Evolutionary conservation across 2,888 invertebrate genomes (phyloP).

Genomic region (Eumerus sabulonum): DNA sequence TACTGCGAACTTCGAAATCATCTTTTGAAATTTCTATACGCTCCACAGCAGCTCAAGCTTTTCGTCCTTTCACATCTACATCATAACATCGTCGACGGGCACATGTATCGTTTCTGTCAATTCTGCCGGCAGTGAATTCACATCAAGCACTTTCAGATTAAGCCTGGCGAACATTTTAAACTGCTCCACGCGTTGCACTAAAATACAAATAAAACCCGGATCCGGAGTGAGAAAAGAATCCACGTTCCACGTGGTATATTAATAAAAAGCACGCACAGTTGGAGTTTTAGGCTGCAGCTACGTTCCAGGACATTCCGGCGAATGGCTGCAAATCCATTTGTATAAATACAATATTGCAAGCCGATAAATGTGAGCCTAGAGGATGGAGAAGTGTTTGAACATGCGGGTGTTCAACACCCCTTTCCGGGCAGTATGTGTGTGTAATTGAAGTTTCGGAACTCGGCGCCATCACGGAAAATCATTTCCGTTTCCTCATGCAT

Average conservation of each 20-base stretch:
- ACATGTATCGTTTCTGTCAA: conserved; percentile 12
- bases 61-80: neutral
- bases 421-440: conserved; percentile 15
- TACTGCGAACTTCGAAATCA: conserved; percentile 26
- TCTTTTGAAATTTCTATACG: conserved; percentile 5
- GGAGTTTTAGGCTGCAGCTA: conserved; percentile 11
- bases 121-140: conserved; percentile 28
- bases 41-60: conserved; percentile 10
- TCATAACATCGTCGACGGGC: neutral
- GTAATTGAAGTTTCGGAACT: conserved; percentile 46
- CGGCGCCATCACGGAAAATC: conserved; percentile 50
- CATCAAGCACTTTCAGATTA: conserved; percentile 49
- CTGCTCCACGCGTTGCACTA: neutral
- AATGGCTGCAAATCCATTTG: conserved; percentile 36
- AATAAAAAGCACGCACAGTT: neutral
- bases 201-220: neutral
- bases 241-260: conserved; percentile 7
- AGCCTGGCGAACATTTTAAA: conserved; percentile 43
- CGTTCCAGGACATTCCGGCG: neutral
- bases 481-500: conserved; percentile 67
- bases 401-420: conserved; percentile 9
- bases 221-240: neutral
- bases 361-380: conserved; percentile 18
- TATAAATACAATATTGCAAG: conserved; percentile 51
- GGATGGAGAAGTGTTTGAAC: neutral